Percentiles rank a stretch among this genome's conserved stretches.
These are phyloP conservation scores for Dysdera silvatica DNA, from an alignment of 1,140 invertebrate species.

Conservation along the genomic window DNA sequence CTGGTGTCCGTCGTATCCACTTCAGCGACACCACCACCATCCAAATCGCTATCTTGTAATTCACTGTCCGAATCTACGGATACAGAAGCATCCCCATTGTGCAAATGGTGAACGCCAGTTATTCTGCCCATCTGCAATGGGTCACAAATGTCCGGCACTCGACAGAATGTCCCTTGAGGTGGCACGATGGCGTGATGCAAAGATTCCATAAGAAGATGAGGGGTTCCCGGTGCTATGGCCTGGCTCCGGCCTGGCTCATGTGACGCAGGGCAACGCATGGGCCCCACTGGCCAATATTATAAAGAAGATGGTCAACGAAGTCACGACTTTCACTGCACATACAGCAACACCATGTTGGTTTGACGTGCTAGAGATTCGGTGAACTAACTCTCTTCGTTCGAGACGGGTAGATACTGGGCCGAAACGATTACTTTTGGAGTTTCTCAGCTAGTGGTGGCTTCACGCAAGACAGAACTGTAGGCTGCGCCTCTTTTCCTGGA, in stretches of 20 bases:
- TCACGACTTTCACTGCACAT: too few species aligned
- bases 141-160: not conserved
- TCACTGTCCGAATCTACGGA: constrained; percentile 24
- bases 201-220: constrained; percentile 6
- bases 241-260: constrained; percentile 20
- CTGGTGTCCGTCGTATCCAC: constrained; percentile 18
- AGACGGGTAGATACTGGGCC: too few species aligned
- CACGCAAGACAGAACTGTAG: too few species aligned
- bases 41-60: constrained; percentile 17
- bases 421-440: too few species aligned
- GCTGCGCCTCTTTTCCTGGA: too few species aligned
- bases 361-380: too few species aligned
- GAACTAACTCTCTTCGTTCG: too few species aligned
- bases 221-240: constrained; percentile 21
- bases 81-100: constrained; percentile 6
- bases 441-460: too few species aligned
- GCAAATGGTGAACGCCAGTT: not conserved
- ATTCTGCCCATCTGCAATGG: too few species aligned
- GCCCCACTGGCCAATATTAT: too few species aligned
- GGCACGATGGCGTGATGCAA: constrained; percentile 8
- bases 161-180: constrained; percentile 1
- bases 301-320: too few species aligned
- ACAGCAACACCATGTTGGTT: too few species aligned
- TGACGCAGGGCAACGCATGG: constrained; percentile 23
- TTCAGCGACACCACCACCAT: constrained; percentile 17